Conservation (phyloP, 2,113 vertebrate genomes). For the Raja brachyura region DNA sequence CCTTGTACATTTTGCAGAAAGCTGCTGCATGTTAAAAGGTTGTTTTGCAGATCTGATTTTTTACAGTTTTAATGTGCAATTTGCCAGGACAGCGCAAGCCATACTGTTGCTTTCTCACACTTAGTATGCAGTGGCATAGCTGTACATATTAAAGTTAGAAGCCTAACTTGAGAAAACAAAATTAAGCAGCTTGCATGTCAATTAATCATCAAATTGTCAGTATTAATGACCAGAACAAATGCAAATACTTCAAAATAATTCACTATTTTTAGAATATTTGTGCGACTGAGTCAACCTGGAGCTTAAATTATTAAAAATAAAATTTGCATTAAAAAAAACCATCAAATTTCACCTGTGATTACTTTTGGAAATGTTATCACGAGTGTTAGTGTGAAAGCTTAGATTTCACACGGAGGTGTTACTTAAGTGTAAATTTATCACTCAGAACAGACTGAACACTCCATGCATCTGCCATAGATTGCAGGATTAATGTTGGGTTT, state of each 20-base stretch:
- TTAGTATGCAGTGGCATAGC: slow-evolving; percentile 37
- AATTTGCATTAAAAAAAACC: slow-evolving; percentile 27
- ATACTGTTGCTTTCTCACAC: slow-evolving; percentile 33
- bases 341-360: slow-evolving; percentile 35
- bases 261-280: slow-evolving; percentile 33
- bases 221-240: slow-evolving; percentile 34
- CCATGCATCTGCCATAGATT: slow-evolving; percentile 33
- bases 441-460: slow-evolving; percentile 38
- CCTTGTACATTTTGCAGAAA: slow-evolving; percentile 23
- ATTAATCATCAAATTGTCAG: slow-evolving; percentile 33
- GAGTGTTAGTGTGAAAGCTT: slow-evolving; percentile 30
- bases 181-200: slow-evolving; percentile 24
- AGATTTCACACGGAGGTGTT: slow-evolving; percentile 34
- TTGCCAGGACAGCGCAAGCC: slow-evolving; percentile 26
- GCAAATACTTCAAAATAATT: slow-evolving; percentile 36
- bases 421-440: slow-evolving; percentile 38
- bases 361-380: slow-evolving; percentile 36
- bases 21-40: slow-evolving; percentile 32
- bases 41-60: slow-evolving; percentile 34
- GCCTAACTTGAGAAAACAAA: slow-evolving; percentile 27
- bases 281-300: slow-evolving; percentile 14
- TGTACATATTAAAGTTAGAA: slow-evolving; percentile 37
- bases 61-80: slow-evolving; percentile 36
- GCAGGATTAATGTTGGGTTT: slow-evolving; percentile 10
- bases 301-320: background rate